Base-by-base conservation (phyloP, 2,113 vertebrate genomes). In the Clupea harengus region DNA sequence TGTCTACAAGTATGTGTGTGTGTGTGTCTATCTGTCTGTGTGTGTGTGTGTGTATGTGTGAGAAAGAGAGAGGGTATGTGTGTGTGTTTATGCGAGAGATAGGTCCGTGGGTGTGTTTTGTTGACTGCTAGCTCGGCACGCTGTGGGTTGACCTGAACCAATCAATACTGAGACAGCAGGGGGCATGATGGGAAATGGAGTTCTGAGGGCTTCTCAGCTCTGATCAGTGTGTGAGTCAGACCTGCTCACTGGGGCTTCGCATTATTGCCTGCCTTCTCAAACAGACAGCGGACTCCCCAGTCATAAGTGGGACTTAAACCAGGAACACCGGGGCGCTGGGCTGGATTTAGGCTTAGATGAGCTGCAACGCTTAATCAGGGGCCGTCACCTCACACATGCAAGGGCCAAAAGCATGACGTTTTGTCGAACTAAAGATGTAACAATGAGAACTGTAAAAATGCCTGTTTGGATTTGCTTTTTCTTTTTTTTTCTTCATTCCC, bases 151-250 rank as follows among this genome's bases (percentile, higher is more conserved):
- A 72, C 64, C 64, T 72, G 64, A 72, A 25, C 64, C 25, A 72
- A 72, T 72, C 64, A 72, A 72, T 72, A 72, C 64, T 10, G 64
- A 72, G 25, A 25, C 64, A 15, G 64, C 64, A 32, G 64, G 64
- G 64, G 64, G 88, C 85, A 44, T 49, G 10, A 32, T 49, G 78
- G 45, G 82, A 86, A 81, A 75, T 83, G 20, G 78, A 88, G 47
- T 72, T 72, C 64, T 72, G 25, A 72, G 15, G 64, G 64, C 67
- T 72, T 84, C 83, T 75, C 60, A 28, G 45, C n/a, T 18, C 52
- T 64, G 52, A 57, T 86, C 50, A 20, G 85, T 45, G 44, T 82
- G 81, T 85, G 87, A 15, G 64, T 85, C 20, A 72, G 64, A 28
- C 8, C 64, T 72, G 64, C 10, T 72, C 64, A 15, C 64, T 32